Evolutionary conservation across 2,113 vertebrate species (phyloP), one percentile per base, ranked within the genome.

Genomic region (cattle (Bos taurus)): DNA sequence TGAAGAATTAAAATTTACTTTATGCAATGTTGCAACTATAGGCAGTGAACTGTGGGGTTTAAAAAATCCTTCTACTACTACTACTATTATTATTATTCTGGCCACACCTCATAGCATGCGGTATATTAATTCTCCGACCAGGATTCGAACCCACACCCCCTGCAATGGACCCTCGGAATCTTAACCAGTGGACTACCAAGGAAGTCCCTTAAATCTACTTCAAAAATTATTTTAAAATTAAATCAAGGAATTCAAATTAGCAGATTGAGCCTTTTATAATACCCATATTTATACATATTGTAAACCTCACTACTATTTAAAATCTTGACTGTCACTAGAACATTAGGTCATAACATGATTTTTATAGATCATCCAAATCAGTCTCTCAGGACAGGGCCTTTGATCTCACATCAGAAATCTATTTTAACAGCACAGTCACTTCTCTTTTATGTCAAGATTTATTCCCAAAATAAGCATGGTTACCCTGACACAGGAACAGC

Each of bases 161-260:
- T 77, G 23, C 23, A 26, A 77, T 26, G 71, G 71, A 77, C 26
- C 23, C 71, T 77, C 6, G 1, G 71, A 77, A 26, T 43, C 40
- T 77, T 43, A 43, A 26, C 71, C 40, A 43, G 15, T 77, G 71
- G 23, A 43, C 23, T 40, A 77, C 40, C 40, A 77, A 43, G 40
- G 40, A 43, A 77, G 71, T 43, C 36, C 23, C 23, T 43, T 43
- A 71, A 25, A 78, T 54, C 94, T 81, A 96, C 90, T 95, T 97
- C 88, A 88, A 90, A 80, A 97, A 94, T 96, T 81, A 90, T 89
- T 94, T 95, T n/a, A 83, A 97, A 94, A 87, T 89, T 94, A 96
- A 97, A 95, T 56, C 36, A 54, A 95, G 78, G 9, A 94, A 88
- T 60, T 92, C 60, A 96, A 90, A 91, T 40, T 46, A 97, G 50